Percentiles rank a stretch among this genome's conserved stretches.
Conservation (phyloP, 2,888 invertebrate genomes). For the Allacma fusca region DNA sequence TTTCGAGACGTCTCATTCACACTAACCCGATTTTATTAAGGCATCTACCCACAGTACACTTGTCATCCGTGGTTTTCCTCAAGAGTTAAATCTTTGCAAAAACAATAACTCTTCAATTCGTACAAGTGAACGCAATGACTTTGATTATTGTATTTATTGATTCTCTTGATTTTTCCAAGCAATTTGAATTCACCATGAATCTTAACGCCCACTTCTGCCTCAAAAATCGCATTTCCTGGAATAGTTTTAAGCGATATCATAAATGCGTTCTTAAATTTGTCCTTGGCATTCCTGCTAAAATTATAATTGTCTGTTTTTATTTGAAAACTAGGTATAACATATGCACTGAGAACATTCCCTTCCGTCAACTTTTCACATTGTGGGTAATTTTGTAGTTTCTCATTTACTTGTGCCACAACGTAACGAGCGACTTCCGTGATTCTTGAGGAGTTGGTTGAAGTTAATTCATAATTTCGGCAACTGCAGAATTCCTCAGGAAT, state of each 20-base stretch:
- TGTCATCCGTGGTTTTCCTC: too few relatives aligned
- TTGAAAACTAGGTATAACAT: slow-evolving; percentile 59
- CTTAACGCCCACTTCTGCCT: background rate
- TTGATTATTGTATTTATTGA: slow-evolving; percentile 35
- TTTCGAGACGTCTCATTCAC: too few relatives aligned
- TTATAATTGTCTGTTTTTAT: too few relatives aligned
- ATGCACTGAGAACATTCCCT: slow-evolving; percentile 72
- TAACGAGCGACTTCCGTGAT: slow-evolving; percentile 67
- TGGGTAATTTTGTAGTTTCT: slow-evolving; percentile 68
- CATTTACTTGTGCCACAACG: slow-evolving; percentile 74
- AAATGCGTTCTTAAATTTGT: background rate
- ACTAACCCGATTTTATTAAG: too few relatives aligned
- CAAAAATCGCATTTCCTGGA: slow-evolving; percentile 25
- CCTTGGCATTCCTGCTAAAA: background rate
- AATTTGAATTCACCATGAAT: background rate
- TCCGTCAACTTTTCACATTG: slow-evolving; percentile 73
- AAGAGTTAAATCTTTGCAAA: slow-evolving; percentile 12
- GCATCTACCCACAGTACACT: too few relatives aligned
- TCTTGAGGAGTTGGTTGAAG: slow-evolving; percentile 71
- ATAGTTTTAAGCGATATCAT: background rate
- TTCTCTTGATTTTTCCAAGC: slow-evolving; percentile 29
- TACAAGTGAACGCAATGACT: slow-evolving; percentile 36
- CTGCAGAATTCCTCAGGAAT: slow-evolving; percentile 62
- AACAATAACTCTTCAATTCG: background rate
- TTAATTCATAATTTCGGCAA: slow-evolving; percentile 80